phyloP scores from a whole-genome alignment of 2,113 vertebrate species.

The Phoenicopterus ruber region DNA sequence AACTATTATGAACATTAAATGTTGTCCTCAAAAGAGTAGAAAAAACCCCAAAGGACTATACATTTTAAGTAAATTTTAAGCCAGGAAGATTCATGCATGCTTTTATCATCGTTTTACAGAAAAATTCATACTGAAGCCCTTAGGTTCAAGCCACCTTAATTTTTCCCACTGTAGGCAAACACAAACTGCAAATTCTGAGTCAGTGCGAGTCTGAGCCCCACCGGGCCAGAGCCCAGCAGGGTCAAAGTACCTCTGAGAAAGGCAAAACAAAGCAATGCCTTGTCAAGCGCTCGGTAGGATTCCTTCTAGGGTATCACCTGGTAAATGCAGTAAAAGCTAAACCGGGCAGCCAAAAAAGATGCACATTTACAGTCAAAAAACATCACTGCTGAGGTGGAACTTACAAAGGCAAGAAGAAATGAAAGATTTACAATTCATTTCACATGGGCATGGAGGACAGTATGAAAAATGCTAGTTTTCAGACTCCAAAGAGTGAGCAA shows the following conservation, averaged over 20 bases:
- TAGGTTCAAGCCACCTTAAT: not conserved
- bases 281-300: not conserved
- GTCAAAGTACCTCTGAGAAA: not conserved
- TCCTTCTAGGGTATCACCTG: not conserved
- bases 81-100: not conserved
- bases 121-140: not conserved
- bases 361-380: not conserved
- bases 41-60: not conserved
- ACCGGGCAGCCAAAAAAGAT: not conserved
- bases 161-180: not conserved
- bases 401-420: not conserved
- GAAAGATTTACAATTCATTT: not conserved
- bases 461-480: not conserved
- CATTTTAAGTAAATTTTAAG: not conserved
- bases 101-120: not conserved
- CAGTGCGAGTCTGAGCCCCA: accelerated
- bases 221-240: not conserved
- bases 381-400: not conserved
- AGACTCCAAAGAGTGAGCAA: not conserved
- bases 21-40: not conserved
- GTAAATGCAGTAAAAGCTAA: not conserved
- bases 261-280: not conserved
- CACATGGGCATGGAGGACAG: not conserved
- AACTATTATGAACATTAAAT: not conserved
- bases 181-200: not conserved